Conservation (phyloP, 1,140 invertebrate species). For the Temnothorax curvispinosus region DNA sequence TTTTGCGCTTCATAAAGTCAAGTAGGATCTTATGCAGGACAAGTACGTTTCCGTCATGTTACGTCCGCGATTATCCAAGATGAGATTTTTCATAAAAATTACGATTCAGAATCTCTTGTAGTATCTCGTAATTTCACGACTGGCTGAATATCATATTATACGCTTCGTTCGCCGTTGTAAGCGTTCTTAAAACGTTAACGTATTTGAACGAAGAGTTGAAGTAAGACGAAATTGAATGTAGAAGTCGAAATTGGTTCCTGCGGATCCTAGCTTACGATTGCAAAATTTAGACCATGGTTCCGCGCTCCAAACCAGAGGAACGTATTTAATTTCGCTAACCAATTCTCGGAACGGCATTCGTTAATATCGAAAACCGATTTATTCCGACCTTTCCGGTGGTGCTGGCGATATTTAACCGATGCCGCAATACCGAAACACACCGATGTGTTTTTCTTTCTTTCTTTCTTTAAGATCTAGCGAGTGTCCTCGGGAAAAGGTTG, state of each 20-base stretch:
- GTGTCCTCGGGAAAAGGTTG: conserved; percentile 50
- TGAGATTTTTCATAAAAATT: conserved; percentile 29
- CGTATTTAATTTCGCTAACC: conserved; percentile 61
- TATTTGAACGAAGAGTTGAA: conserved; percentile 50
- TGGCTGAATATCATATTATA: conserved; percentile 32
- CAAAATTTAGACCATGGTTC: conserved; percentile 55
- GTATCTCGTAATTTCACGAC: conserved; percentile 46
- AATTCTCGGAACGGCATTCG: conserved; percentile 36
- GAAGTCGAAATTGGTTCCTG: conserved; percentile 58
- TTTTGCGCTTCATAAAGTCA: not conserved
- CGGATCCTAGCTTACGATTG: conserved; percentile 43
- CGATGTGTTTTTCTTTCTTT: not conserved
- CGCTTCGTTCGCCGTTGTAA: conserved; percentile 18
- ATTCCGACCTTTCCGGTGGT: conserved; percentile 33
- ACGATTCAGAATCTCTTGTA: conserved; percentile 43
- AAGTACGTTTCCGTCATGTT: not conserved
- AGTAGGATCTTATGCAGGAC: not conserved
- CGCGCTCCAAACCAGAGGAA: conserved; percentile 20
- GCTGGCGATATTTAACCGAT: conserved; percentile 35
- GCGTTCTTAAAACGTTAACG: conserved; percentile 54
- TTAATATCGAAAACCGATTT: conserved; percentile 62
- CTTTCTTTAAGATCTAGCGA: conserved; percentile 15
- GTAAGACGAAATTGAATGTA: conserved; percentile 56
- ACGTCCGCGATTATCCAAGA: conserved; percentile 4
- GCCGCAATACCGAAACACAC: conserved; percentile 26